Base-by-base conservation (phyloP, 2,113 vertebrate genomes). In the Corvus moneduloides region DNA sequence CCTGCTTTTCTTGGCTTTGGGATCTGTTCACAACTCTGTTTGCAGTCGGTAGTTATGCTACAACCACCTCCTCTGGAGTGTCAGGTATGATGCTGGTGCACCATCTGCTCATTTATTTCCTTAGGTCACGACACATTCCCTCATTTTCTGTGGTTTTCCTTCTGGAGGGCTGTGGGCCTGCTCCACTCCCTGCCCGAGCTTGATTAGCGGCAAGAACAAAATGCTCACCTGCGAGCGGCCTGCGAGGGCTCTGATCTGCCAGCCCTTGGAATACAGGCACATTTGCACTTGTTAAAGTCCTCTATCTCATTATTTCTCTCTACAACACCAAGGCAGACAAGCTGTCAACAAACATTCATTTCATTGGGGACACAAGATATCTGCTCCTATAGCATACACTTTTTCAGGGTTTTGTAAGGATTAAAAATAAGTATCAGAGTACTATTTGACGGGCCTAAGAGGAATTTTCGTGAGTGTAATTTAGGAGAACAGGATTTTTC, bases 51-150 rank as follows among this genome's bases (percentile, higher is more conserved):
- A 85, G 63, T 69, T 88, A 33, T 9, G 41, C 71, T 85, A 80
- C 82, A 91, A 35, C 8, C 39, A 39, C 39, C 94, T 94, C 93
- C 95, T 93, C 71, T 78, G 91, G 91, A 83, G 93, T 61, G 87
- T 75, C 93, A 96, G 93, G 84, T 93, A 62, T 17, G 87, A 79
- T 77, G 91, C 93, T 96, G 80, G 74, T 64, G 48, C 43, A 48
- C 95, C 95, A 94, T 94, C 96, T 97, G 94, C 84, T 95, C 93
- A 55, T 85, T 95, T 69, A n/a, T 93, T 90, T 91, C 82, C 87
- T 89, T 73, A 46, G 93, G 84, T 91, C 94, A 90, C 35, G 74
- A 80, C 59, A 88, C 79, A 54, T 62, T 80, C 85, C 82, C 55
- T 94, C 90, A 48, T 52, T 89, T 77, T 63, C 27, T 74, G 39